Evolutionary conservation across 1,140 invertebrate species (phyloP).

Genomic region (Trinorchestia longiramus): DNA sequence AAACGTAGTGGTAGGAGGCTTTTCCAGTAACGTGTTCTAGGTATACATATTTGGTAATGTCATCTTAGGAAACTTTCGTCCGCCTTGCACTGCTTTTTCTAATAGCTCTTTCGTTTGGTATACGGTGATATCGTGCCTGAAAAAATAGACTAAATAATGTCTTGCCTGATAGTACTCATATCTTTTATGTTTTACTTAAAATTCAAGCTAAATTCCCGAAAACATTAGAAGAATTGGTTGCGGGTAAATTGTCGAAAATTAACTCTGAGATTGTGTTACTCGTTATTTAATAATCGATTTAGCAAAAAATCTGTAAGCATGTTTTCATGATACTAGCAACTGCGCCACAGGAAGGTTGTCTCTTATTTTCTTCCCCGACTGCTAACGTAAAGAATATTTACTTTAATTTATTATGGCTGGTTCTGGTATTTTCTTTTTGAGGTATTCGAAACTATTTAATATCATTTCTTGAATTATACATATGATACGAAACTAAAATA

Average conservation of each 20-base stretch:
- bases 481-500: no score
- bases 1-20: not conserved
- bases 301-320: not conserved
- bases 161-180: not conserved
- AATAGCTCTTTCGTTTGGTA: no score
- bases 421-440: no score
- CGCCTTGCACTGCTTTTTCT: no score
- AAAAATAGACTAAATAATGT: not conserved
- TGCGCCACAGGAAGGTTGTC: not conserved
- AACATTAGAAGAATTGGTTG: not conserved
- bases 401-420: not conserved
- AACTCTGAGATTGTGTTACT: not conserved
- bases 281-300: not conserved
- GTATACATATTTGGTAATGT: not conserved
- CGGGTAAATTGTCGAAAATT: no score
- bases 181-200: not conserved
- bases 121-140: not conserved
- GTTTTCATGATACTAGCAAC: not conserved
- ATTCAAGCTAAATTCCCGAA: not conserved
- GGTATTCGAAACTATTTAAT: no score
- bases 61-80: no score
- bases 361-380: not conserved
- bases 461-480: no score
- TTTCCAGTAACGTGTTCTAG: not conserved
- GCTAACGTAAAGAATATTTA: not conserved